These are phyloP conservation scores for Phalera bucephala DNA, from an alignment of 2,888 invertebrate genomes.

Conservation along the genomic window DNA sequence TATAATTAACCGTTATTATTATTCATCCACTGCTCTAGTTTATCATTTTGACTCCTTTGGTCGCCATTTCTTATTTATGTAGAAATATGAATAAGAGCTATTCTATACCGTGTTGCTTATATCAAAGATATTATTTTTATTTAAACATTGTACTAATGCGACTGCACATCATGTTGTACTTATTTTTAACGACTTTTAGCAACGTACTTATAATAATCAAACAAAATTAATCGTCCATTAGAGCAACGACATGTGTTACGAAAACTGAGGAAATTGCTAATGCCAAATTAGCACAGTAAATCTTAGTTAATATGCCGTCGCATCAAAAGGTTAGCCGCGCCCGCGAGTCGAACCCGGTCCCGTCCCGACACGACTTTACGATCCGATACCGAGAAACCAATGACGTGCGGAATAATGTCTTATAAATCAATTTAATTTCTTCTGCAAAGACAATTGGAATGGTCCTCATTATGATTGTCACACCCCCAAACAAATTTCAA, in stretches of 20 bases:
- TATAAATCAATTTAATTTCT: constrained; percentile 77
- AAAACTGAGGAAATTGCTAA: constrained; percentile 45
- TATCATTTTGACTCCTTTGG: no score
- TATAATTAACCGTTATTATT: no score
- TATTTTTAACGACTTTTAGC: no score
- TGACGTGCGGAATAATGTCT: constrained; percentile 62
- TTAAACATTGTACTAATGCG: no score
- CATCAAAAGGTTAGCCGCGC: constrained; percentile 57
- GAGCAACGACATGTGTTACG: constrained; percentile 12
- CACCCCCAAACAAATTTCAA: constrained; percentile 8
- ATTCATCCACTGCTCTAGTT: no score
- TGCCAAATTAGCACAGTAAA: constrained; percentile 44
- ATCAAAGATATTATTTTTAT: no score
- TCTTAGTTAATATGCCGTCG: constrained; percentile 60
- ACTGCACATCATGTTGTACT: no score
- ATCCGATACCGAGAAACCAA: constrained; percentile 58
- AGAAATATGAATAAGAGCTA: no score
- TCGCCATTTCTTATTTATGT: no score
- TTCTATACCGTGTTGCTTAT: no score
- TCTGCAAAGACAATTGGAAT: constrained; percentile 68
- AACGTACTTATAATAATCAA: no score
- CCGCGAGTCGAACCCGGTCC: constrained; percentile 48
- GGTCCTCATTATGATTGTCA: constrained; percentile 27
- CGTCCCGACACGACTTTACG: constrained; percentile 57
- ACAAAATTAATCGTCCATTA: no score